phyloP scores from a whole-genome alignment of 2,113 vertebrate species.

The Mesitornis unicolor region DNA sequence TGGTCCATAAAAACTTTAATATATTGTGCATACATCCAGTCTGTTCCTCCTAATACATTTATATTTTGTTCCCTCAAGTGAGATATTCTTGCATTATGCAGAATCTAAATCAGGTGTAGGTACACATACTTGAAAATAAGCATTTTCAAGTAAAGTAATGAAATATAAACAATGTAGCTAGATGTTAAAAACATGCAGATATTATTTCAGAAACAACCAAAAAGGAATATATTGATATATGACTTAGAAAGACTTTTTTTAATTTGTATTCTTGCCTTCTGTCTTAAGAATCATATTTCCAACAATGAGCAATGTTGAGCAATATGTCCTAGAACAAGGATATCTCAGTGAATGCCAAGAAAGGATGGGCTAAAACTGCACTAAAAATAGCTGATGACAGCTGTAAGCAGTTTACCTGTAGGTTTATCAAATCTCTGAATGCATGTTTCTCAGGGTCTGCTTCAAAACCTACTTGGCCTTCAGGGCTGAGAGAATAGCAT shows the following conservation, averaged over 20 bases:
- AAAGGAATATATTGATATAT: background rate
- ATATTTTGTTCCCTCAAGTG: background rate
- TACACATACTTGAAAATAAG: background rate
- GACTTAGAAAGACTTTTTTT: background rate
- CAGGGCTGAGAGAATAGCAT: background rate
- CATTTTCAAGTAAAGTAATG: background rate
- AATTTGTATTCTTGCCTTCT: background rate
- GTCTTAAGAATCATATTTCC: background rate
- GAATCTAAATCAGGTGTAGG: background rate
- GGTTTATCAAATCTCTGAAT: background rate
- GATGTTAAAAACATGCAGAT: background rate
- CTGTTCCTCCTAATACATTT: background rate
- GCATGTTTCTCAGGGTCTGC: background rate
- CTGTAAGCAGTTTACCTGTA: background rate
- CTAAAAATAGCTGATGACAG: background rate
- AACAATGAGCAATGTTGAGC: background rate
- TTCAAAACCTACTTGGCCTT: background rate
- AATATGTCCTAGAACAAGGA: background rate
- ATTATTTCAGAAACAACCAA: background rate
- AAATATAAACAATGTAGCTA: background rate
- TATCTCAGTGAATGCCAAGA: background rate
- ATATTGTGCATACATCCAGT: background rate
- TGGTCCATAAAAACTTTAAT: background rate
- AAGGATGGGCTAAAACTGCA: background rate
- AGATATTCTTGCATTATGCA: background rate